These are phyloP conservation scores for Bufotes viridis DNA, from an alignment of 2,797 vertebrate genomes.

Conservation along the genomic window DNA sequence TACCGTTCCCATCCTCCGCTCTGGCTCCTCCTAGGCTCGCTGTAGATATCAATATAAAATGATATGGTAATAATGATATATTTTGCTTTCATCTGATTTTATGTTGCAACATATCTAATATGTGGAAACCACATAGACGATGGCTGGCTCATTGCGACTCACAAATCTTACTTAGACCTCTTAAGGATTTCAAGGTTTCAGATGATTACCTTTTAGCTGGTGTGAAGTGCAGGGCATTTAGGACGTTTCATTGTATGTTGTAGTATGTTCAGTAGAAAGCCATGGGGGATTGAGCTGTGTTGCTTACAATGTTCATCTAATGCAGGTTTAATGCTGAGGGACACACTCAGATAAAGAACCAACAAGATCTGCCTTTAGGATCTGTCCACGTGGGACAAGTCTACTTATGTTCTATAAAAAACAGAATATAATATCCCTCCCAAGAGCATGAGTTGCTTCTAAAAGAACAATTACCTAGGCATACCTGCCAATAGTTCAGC, in stretches of 20 bases:
- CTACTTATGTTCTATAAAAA: not conserved
- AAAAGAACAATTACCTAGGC: not conserved
- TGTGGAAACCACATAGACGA: not conserved
- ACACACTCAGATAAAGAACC: not conserved
- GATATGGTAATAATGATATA: not conserved
- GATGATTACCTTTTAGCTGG: not conserved
- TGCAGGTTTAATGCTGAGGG: conserved; percentile 50
- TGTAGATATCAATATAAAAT: no score
- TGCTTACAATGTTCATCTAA: conserved; percentile 19
- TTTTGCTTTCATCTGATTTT: conserved; percentile 2
- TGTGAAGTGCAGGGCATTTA: not conserved
- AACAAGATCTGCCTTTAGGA: not conserved
- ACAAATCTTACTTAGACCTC: conserved; percentile 6
- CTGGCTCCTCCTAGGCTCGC: no score
- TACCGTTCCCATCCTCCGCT: no score
- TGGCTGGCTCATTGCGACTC: no score
- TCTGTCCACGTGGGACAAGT: not conserved
- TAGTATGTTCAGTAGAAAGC: conserved; percentile 32
- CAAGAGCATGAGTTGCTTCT: not conserved
- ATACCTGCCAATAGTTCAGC: no score
- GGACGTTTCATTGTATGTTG: not conserved
- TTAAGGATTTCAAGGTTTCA: not conserved
- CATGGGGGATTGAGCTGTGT: conserved; percentile 25
- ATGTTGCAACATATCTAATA: not conserved
- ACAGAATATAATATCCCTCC: not conserved